Conservation (phyloP, 64 coral and sea anemone genomes). For the Acropora yongei region DNA sequence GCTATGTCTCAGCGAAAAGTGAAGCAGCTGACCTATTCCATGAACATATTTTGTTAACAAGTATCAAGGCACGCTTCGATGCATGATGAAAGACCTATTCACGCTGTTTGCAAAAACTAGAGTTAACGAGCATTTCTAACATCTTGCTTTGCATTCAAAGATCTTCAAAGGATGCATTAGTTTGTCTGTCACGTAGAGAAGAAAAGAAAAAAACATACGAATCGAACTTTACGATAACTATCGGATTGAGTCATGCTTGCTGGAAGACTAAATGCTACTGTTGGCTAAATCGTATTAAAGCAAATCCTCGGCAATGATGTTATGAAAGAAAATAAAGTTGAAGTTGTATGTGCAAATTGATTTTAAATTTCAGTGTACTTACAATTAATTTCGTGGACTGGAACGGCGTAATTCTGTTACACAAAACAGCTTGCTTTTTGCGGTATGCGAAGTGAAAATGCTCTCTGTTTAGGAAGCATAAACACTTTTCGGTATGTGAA, state of each 20-base stretch:
- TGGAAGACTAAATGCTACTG: no score
- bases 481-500: no score
- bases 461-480: no score
- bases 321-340: neutral
- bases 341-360: no score
- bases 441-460: no score
- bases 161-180: neutral
- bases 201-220: neutral
- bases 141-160: neutral
- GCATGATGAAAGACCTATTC: neutral
- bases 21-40: neutral
- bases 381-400: no score
- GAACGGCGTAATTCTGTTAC: no score
- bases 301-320: neutral
- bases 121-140: neutral
- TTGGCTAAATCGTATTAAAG: neutral
- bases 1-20: neutral
- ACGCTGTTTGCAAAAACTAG: neutral
- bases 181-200: neutral
- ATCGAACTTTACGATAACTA: no score
- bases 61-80: neutral
- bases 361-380: no score
- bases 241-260: no score
- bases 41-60: constrained; percentile 1
- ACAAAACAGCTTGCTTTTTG: no score